A percentile compares a stretch with the other conserved stretches of the same genome.
These are phyloP conservation scores for Berghia stephanieae DNA, from an alignment of 1,140 invertebrate species.

Conservation along the genomic window DNA sequence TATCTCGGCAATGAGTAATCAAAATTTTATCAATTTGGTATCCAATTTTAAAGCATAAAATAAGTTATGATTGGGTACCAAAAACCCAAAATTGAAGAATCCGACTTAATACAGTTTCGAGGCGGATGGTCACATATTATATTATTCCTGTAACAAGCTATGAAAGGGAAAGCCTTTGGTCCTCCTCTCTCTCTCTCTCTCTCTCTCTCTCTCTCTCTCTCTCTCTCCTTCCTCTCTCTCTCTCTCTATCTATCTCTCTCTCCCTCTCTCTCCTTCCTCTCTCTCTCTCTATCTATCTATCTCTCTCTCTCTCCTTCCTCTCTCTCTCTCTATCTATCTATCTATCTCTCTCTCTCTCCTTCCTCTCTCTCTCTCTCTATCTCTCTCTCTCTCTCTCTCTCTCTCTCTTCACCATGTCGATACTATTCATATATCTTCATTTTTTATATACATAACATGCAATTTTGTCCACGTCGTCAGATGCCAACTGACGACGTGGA, in stretches of 20 bases:
- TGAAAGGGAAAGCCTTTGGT: neutral
- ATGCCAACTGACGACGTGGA: too few species aligned
- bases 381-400: neutral
- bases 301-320: neutral
- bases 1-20: too few species aligned
- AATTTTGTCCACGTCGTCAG: too few species aligned
- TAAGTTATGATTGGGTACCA: too few species aligned
- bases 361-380: neutral
- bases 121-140: too few species aligned
- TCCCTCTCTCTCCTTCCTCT: neutral
- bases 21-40: too few species aligned
- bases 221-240: neutral
- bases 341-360: neutral
- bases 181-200: conserved; percentile 1
- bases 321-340: neutral
- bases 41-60: too few species aligned
- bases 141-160: neutral
- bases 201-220: neutral
- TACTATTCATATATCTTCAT: neutral
- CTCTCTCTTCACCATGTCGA: neutral
- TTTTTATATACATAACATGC: too few species aligned
- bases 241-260: neutral
- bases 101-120: too few species aligned
- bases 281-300: neutral
- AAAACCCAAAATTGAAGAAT: too few species aligned